Conservation (phyloP, 2,888 invertebrate species). For the Toxonevra muliebris region DNA sequence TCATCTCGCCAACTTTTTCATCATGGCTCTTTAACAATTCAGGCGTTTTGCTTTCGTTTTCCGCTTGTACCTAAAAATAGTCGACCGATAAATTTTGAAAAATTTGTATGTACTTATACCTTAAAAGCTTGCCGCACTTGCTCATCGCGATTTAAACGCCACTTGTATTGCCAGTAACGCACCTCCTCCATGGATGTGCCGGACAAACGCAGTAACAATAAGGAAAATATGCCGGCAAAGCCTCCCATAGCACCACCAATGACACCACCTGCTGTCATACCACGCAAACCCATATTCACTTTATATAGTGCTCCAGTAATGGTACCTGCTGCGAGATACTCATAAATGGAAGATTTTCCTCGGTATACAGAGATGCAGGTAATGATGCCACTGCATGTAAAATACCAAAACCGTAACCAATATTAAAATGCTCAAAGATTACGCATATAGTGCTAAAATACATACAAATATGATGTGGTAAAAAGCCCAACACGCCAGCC, state of each 20-base stretch:
- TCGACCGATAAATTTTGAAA: not conserved
- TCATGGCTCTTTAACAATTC: slow-evolving; percentile 53
- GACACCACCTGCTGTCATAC: slow-evolving; percentile 73
- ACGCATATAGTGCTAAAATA: not conserved
- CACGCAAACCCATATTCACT: slow-evolving; percentile 74
- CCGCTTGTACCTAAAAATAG: slow-evolving; percentile 37
- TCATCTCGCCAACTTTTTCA: slow-evolving; percentile 48
- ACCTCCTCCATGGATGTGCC: slow-evolving; percentile 74
- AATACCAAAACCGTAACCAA: slow-evolving; percentile 38
- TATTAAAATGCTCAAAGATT: not conserved
- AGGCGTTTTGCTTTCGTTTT: slow-evolving; percentile 42
- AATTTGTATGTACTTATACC: slow-evolving; percentile 32
- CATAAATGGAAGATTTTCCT: slow-evolving; percentile 73
- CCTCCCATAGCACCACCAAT: slow-evolving; percentile 73
- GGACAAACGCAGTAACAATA: slow-evolving; percentile 68
- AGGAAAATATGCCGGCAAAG: slow-evolving; percentile 69
- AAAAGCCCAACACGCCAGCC: slow-evolving; percentile 76
- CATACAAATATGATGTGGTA: slow-evolving; percentile 75
- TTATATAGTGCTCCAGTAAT: slow-evolving; percentile 74
- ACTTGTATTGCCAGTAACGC: slow-evolving; percentile 69
- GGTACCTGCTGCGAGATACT: slow-evolving; percentile 74
- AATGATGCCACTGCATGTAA: slow-evolving; percentile 68
- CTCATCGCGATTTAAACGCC: slow-evolving; percentile 62
- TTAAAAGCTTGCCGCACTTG: slow-evolving; percentile 56
- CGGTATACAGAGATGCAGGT: slow-evolving; percentile 74